phyloP scores from a whole-genome alignment of 2,888 invertebrate species.

The Hirtodrosophila cameraria region DNA sequence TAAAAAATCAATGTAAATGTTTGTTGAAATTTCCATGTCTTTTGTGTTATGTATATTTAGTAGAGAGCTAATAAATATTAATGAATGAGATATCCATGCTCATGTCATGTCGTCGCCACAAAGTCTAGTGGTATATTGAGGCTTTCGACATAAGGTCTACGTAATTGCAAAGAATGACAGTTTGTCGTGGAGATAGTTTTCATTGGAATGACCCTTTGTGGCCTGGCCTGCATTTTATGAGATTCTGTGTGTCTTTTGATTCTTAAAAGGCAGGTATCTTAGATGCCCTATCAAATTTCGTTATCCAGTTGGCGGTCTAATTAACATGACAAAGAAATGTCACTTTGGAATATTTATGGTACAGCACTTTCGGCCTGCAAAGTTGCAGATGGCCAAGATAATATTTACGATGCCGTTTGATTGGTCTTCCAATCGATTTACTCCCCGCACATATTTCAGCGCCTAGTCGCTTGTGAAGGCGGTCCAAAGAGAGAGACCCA shows the following conservation, averaged over 20 bases:
- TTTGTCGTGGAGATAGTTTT: slow-evolving; percentile 35
- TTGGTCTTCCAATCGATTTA: slow-evolving; percentile 70
- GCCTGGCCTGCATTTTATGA: slow-evolving; percentile 44
- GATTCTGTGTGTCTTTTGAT: slow-evolving; percentile 26
- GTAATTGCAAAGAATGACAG: slow-evolving; percentile 33
- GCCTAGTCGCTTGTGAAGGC: slow-evolving; percentile 26
- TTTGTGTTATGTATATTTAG: slow-evolving; percentile 49
- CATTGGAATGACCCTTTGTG: slow-evolving; percentile 48
- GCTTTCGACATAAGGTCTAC: not conserved
- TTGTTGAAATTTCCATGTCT: slow-evolving; percentile 29
- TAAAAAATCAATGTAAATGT: slow-evolving; percentile 24
- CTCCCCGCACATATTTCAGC: slow-evolving; percentile 51
- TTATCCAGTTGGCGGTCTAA: slow-evolving; percentile 75
- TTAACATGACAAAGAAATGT: slow-evolving; percentile 82
- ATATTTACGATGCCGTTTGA: slow-evolving; percentile 78
- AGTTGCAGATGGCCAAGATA: slow-evolving; percentile 69
- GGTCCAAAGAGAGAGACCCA: slow-evolving; percentile 8
- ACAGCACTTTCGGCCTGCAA: slow-evolving; percentile 62
- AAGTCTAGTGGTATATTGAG: slow-evolving; percentile 44
- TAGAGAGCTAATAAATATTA: slow-evolving; percentile 49
- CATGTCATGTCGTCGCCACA: slow-evolving; percentile 66
- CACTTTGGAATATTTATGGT: slow-evolving; percentile 71
- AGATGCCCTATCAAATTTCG: slow-evolving; percentile 80
- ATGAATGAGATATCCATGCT: slow-evolving; percentile 50
- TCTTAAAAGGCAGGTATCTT: slow-evolving; percentile 64